A percentile compares a stretch with the other conserved stretches of the same genome.
Evolutionary conservation across 2,888 invertebrate species (phyloP).

Genomic region (Dynastes tityus): DNA sequence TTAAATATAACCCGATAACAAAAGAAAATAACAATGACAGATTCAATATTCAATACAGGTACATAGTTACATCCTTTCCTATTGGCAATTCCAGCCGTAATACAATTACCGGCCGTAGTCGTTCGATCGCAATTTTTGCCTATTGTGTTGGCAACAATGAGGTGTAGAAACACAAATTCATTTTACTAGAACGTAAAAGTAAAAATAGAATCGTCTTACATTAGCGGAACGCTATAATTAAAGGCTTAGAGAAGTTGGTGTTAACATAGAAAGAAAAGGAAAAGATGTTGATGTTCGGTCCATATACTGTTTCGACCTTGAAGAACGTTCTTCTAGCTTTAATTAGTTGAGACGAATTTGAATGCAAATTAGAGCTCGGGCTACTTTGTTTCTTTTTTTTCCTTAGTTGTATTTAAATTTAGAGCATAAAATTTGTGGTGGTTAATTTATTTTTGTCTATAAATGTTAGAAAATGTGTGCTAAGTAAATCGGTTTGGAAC

Average conservation of each 20-base stretch:
- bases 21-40: neutral
- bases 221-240: constrained; percentile 34
- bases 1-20: neutral
- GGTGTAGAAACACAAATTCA: constrained; percentile 9
- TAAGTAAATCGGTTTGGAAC: too few species aligned
- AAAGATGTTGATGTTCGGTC: constrained; percentile 1
- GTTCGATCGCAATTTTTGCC: constrained; percentile 3
- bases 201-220: constrained; percentile 17
- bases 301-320: constrained; percentile 26
- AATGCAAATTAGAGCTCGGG: constrained; percentile 4
- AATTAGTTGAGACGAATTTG: constrained; percentile 3
- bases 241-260: constrained; percentile 13
- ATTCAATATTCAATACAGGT: neutral
- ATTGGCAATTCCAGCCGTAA: constrained; percentile 5
- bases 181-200: constrained; percentile 33
- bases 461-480: too few species aligned
- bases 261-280: neutral
- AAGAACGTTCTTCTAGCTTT: constrained; percentile 6
- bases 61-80: constrained; percentile 8
- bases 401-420: too few species aligned
- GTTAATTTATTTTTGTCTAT: too few species aligned
- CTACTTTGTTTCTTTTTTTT: constrained; percentile 9
- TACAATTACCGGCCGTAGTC: constrained; percentile 15
- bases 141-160: constrained; percentile 16
- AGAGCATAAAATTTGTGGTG: too few species aligned